phyloP scores from a whole-genome alignment of 2,797 vertebrate species.

The Sebastes matsubarae region DNA sequence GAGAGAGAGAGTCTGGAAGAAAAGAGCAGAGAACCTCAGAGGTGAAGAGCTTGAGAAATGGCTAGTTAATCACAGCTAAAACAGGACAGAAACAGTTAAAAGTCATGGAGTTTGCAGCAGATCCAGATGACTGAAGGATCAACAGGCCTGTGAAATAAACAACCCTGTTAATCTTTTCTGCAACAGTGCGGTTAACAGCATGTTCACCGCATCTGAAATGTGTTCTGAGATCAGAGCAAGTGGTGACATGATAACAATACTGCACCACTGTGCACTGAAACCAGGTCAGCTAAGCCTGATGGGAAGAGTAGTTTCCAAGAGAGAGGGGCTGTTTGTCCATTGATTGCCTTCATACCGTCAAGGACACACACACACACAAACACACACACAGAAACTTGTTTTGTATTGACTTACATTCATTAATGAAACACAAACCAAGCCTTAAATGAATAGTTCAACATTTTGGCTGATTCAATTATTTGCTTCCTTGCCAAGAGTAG shows the following conservation, averaged over 20 bases:
- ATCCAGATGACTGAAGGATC: slow-evolving; percentile 37
- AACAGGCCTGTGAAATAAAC: slow-evolving; percentile 55
- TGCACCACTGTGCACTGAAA: slow-evolving; percentile 57
- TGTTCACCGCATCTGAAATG: slow-evolving; percentile 24
- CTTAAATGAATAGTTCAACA: neutral
- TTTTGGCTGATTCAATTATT: neutral
- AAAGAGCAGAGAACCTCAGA: slow-evolving; percentile 23
- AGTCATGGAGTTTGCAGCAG: slow-evolving; percentile 8
- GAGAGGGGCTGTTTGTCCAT: slow-evolving; percentile 32
- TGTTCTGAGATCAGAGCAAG: slow-evolving; percentile 51
- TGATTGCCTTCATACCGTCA: slow-evolving; percentile 12
- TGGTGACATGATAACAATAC: slow-evolving; percentile 41
- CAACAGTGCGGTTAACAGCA: slow-evolving; percentile 17
- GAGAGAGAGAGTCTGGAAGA: slow-evolving; percentile 31
- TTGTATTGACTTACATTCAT: neutral
- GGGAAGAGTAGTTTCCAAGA: slow-evolving; percentile 61
- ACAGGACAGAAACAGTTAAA: slow-evolving; percentile 15
- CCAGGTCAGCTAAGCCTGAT: slow-evolving; percentile 72
- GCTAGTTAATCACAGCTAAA: slow-evolving; percentile 5
- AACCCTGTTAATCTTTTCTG: slow-evolving; percentile 38
- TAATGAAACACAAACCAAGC: neutral
- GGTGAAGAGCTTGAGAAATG: neutral
- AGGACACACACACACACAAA: neutral
- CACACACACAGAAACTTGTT: neutral
- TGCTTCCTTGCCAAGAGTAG: neutral